Base-by-base conservation (phyloP, 1,140 invertebrate genomes). In the Drosophila ohnishii region DNA sequence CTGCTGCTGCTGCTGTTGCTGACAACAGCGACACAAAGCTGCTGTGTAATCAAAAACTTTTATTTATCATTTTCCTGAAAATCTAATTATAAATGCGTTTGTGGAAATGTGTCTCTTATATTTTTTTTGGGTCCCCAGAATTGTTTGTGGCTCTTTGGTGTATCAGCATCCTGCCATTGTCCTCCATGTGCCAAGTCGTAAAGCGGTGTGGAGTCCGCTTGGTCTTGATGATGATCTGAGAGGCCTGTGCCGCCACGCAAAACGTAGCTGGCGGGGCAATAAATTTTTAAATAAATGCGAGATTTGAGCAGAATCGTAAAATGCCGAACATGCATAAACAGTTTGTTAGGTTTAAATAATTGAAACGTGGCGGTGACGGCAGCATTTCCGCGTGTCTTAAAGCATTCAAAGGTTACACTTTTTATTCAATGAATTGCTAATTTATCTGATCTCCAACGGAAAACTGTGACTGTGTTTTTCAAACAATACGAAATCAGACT, bases 1-100 rank as follows among this genome's bases (percentile, higher is more conserved):
- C 30, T 39, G 14, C 39, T 65, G 60, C 62, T 57, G 37, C 47
- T 58, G 53, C 58, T 61, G 56, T 55, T 65, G 34, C 61, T 72
- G 81, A 65, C 74, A 66, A 75, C 67, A 28, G 25, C 25, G 25
- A 28, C 25, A 28, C 25, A 28, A 28, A 28, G 56, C 44, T 81
- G 80, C 80, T 85, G 78, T 78, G 78, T 85, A 85, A 86, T 86
- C 82, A 85, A 86, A 87, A 87, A 87, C 76, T 87, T 87, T 64
- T 78, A 88, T 88, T 84, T 80, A 83, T 84, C 72, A 87, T 87
- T 80, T 87, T 83, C 65, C 69, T 84, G 75, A 47, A 76, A 87
- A 88, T 71, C 78, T 87, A 75, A 77, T 85, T 75, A 88, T 87
- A 88, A 87, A 88, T 79, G 84, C 80, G 74, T 61, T 58, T 84